Conservation (phyloP, 2,797 vertebrate genomes). For the Fistularia tabacaria region DNA sequence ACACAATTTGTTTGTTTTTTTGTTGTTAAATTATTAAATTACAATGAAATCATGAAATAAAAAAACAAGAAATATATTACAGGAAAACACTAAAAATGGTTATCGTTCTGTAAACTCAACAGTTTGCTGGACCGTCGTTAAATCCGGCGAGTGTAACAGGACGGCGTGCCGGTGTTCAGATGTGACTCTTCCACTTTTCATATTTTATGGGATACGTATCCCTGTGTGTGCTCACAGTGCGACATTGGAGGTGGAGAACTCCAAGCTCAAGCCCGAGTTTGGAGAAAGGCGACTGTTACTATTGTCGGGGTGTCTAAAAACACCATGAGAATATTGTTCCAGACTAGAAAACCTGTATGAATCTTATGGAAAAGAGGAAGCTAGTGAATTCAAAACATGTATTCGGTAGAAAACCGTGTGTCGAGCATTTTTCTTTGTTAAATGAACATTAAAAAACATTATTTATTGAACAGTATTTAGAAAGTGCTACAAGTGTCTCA, state of each 20-base stretch:
- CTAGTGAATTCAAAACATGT: too few species aligned
- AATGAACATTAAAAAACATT: constrained; percentile 4
- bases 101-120: not conserved
- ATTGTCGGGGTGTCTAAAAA: too few species aligned
- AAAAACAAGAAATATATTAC: constrained; percentile 15
- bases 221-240: too few species aligned
- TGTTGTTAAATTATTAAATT: constrained; percentile 38
- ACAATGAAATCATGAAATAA: constrained; percentile 29
- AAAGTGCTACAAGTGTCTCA: constrained; percentile 60
- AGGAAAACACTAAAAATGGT: constrained; percentile 9
- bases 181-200: not conserved
- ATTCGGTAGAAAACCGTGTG: not conserved
- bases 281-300: too few species aligned
- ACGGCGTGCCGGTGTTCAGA: constrained; percentile 3
- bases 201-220: too few species aligned
- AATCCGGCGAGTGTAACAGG: too few species aligned
- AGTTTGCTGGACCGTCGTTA: not conserved
- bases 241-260: too few species aligned
- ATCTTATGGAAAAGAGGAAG: too few species aligned
- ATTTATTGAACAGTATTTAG: constrained; percentile 21
- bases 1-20: constrained; percentile 46
- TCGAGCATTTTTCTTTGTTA: constrained; percentile 25
- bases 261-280: too few species aligned
- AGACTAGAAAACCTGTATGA: too few species aligned
- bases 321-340: too few species aligned